Base-by-base conservation (phyloP, 2,797 vertebrate genomes). In the Acrossocheilus wenchowensis region DNA sequence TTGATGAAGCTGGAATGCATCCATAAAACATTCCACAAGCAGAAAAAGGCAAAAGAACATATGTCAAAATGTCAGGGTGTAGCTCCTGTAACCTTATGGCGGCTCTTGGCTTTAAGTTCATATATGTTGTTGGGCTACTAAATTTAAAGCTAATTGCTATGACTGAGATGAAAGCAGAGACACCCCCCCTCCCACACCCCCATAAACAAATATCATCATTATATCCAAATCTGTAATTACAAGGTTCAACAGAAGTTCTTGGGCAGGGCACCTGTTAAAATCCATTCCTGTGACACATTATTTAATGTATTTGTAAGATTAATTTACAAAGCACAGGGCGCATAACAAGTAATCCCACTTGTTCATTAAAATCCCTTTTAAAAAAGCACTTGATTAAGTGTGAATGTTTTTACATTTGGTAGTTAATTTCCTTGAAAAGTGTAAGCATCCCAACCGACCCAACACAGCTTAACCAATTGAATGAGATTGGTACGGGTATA, bases 91-190 rank as follows among this genome's bases (percentile, higher is more conserved):
- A 93, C 93, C 91, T 88, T 91, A 91, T 94, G 74, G 34, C 43
- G n/a, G 92, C 91, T 89, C 94, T 94, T 94, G 93, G 91, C 86
- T 84, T 91, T 92, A 93, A 93, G 92, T 94, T 93, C 91, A 91
- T 88, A 91, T 92, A 90, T 90, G 91, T 89, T 93, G 93, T 93
- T 94, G 94, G 91, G 92, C 91, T 93, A 96, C 96, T 96, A 96
- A 96, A 96, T 96, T 96, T 96, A 96, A 96, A 95, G 94, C 94
- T 96, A 96, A 96, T 95, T 96, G 93, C 95, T 96, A 95, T 95
- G 95, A 96, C 93, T 95, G 94, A 92, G 90, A 94, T 91, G 86
- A 95, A 94, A 94, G 93, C 92, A 94, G 93, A 78, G 75, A 81
- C 54, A 78, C 71, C 84, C 69, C 69, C 64, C 72, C 15, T 41